Percentiles rank a stretch among this genome's conserved stretches.
phyloP scores from a whole-genome alignment of 1,140 invertebrate genomes.

The Euura lappo region DNA sequence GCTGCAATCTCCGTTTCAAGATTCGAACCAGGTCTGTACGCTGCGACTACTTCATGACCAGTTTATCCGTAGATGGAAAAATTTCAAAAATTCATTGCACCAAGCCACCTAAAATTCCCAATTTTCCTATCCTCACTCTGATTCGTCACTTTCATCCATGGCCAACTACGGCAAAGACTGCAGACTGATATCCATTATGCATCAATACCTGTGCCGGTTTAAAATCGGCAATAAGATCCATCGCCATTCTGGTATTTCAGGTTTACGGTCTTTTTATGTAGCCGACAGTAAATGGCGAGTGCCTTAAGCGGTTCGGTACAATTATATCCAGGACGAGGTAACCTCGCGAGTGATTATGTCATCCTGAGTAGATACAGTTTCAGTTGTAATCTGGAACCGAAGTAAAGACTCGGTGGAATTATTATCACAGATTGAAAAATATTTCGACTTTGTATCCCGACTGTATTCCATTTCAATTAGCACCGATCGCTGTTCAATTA shows the following conservation, averaged over 20 bases:
- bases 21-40: background rate
- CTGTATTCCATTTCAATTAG: background rate
- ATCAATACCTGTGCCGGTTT: too few relatives aligned
- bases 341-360: conserved; percentile 3
- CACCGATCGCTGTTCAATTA: background rate
- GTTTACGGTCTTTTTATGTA: background rate
- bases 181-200: too few relatives aligned
- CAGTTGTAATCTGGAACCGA: background rate
- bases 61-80: too few relatives aligned
- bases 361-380: background rate
- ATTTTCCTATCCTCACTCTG: too few relatives aligned
- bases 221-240: background rate
- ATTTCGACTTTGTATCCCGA: background rate
- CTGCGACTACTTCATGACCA: background rate
- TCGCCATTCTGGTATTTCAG: background rate
- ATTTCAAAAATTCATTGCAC: too few relatives aligned
- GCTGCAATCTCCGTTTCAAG: background rate
- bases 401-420: background rate
- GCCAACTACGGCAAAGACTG: too few relatives aligned
- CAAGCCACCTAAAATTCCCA: too few relatives aligned
- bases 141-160: too few relatives aligned
- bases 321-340: conserved; percentile 5
- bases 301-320: background rate
- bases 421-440: background rate
- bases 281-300: background rate